Evolutionary conservation across 2,888 invertebrate species (phyloP).

Genomic region (Glyphotaelius pellucidus): DNA sequence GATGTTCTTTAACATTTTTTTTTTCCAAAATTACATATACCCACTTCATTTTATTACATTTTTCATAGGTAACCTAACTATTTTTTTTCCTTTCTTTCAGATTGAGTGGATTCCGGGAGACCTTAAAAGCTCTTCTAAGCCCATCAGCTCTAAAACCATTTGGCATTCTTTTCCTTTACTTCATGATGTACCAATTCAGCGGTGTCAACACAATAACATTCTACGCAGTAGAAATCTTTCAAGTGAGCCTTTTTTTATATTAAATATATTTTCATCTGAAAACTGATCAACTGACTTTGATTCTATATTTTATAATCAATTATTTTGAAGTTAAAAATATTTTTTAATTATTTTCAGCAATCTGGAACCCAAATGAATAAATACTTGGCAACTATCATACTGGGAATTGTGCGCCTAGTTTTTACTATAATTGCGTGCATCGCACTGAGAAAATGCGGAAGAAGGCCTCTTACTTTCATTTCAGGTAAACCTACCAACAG

Average conservation of each 20-base stretch:
- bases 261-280: background rate
- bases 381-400: conserved; percentile 79
- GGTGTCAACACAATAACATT: conserved; percentile 84
- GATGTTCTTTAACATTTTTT: too few species aligned
- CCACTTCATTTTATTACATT: too few species aligned
- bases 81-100: conserved; percentile 69
- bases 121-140: conserved; percentile 77
- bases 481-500: conserved; percentile 73
- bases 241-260: conserved; percentile 70
- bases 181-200: conserved; percentile 84
- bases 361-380: conserved; percentile 79
- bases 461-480: conserved; percentile 81
- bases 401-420: conserved; percentile 79
- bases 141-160: conserved; percentile 82
- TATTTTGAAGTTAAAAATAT: conserved; percentile 1
- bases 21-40: too few species aligned
- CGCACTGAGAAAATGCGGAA: conserved; percentile 78
- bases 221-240: conserved; percentile 82
- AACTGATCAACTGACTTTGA: background rate
- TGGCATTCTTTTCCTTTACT: conserved; percentile 79
- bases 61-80: too few species aligned
- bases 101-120: conserved; percentile 75
- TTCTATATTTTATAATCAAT: background rate
- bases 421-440: conserved; percentile 81
- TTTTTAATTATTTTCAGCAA: conserved; percentile 70